Evolutionary conservation across 2,888 invertebrate species (phyloP), one percentile per base, ranked within the genome.

Genomic region (Caenorhabditis sp.): DNA sequence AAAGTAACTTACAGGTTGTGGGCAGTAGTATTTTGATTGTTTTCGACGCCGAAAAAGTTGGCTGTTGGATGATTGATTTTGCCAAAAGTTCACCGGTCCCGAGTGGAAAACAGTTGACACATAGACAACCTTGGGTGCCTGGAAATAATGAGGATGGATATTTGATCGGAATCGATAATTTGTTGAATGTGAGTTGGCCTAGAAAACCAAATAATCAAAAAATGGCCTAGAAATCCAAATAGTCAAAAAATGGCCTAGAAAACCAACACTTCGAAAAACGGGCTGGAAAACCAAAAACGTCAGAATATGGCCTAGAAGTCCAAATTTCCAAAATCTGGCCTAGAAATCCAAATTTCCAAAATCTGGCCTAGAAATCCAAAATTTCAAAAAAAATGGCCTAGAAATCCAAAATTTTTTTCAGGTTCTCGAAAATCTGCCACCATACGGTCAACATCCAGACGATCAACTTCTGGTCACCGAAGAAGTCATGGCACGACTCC

Each of bases 91-190:
- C 93, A 63, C 91, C 91, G 62, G 90, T 95, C 58, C 92, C 93
- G 0, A 72, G 76, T 1, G 78, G 73, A 12, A 36, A 76, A 23
- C 57, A 62, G 27, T 64, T 97, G 19, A 92, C 92, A 79, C 97
- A 97, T 88, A 91, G 94, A 66, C 90, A 90, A 8, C 90, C 92
- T 17, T 97, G 97, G 97, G 88, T 91, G 71, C 92, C 94, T 80
- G 97, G 96, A n/a, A 97, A 97, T 88, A 93, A 94, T 87, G 97
- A 97, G 89, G 97, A 97, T 89, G 97, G 97, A 8, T 93, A 95
- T 85, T 91, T 97, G 26, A 92, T 91, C 82, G 97, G 97, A 66
- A 91, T 97, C 83, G 96, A 97, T 89, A 93, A 94, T 89, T 91
- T 97, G 76, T 94, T 97, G 84, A 71, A 80, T 77, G 81, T 81